Base-by-base conservation (phyloP, 1,140 invertebrate genomes). In the Lanistes nyassanus region DNA sequence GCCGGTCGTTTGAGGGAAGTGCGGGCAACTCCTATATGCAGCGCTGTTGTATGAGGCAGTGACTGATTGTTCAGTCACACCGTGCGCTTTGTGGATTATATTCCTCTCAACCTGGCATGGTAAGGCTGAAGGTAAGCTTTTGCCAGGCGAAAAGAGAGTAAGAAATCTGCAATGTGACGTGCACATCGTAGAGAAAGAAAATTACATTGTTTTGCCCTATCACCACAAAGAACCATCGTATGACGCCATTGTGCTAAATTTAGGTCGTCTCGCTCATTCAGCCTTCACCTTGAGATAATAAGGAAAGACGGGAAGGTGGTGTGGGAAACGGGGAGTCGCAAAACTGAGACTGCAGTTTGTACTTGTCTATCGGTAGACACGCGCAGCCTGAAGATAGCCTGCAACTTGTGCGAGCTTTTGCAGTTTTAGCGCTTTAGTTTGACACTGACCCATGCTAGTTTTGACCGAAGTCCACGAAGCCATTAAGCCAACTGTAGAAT, bases 51-150 rank as follows among this genome's bases (percentile, higher is more conserved):
- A 0, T n/a, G 23, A 26, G 56, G n/a, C 29, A 31, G 23, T 60
- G 56, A 11, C 29, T 60, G 23, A 26, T 60, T 60, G n/a, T 60
- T n/a, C 56, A 60, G 56, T 60, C 29, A 47, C 56, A 60, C 1
- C 56, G n/a, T 31, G 29, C 0, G n/a, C 56, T 60, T 31, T n/a
- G 56, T 60, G 56, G 56, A 60, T 60, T 60, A 60, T 60, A 47
- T 60, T 31, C 56, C 56, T 60, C 56, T 60, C 56, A 60, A 60
- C 56, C 56, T 60, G 56, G 56, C 29, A 31, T 60, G 56, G 56
- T 60, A 60, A 60, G 56, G 56, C 56, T 60, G 56, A 60, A 60
- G 56, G 56, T 60, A 60, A 60, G 56, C 56, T 60, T 60, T 60
- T n/a, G 56, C 56, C 56, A 60, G 56, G 56, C 23, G 56, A 31